phyloP scores from a whole-genome alignment of 2,888 invertebrate species.

The Heteromurus nitidus region DNA sequence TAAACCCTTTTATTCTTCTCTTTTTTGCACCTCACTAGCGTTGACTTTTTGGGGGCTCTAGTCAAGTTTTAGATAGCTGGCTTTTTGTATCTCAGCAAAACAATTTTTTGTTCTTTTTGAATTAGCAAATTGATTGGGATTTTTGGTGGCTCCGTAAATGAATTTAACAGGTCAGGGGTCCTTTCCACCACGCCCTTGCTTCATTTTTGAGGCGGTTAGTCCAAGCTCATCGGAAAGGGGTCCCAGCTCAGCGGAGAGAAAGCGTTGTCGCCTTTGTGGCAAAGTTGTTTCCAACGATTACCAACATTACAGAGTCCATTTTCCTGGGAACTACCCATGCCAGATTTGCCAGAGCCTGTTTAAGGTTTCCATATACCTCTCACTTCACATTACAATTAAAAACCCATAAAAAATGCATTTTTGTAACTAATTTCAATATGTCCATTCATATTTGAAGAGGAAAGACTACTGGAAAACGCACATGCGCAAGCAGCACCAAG shows the following conservation, averaged over 20 bases:
- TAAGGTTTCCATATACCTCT: constrained; percentile 45
- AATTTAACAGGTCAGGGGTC: constrained; percentile 68
- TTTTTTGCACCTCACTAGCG: constrained; percentile 45
- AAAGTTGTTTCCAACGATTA: constrained; percentile 75
- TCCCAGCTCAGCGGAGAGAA: constrained; percentile 69
- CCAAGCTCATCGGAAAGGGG: constrained; percentile 61
- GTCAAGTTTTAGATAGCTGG: constrained; percentile 28
- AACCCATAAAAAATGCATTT: not conserved
- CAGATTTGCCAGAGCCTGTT: constrained; percentile 68
- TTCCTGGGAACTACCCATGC: constrained; percentile 70
- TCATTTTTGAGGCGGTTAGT: constrained; percentile 71
- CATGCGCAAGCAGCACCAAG: constrained; percentile 84
- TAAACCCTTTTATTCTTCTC: not conserved
- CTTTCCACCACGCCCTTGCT: constrained; percentile 72
- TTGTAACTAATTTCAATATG: not conserved
- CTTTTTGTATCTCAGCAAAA: constrained; percentile 29
- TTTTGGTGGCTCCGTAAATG: constrained; percentile 58
- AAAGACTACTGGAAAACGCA: constrained; percentile 90
- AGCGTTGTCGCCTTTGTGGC: constrained; percentile 75
- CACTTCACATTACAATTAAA: constrained; percentile 12
- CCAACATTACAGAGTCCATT: constrained; percentile 72
- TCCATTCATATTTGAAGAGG: constrained; percentile 81
- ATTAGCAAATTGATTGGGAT: constrained; percentile 42
- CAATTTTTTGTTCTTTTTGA: no score
- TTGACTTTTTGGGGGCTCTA: constrained; percentile 59